Percentiles rank a stretch among this genome's conserved stretches.
These are phyloP conservation scores for Calidris pugnax DNA, from an alignment of 2,113 vertebrate genomes.

Conservation along the genomic window DNA sequence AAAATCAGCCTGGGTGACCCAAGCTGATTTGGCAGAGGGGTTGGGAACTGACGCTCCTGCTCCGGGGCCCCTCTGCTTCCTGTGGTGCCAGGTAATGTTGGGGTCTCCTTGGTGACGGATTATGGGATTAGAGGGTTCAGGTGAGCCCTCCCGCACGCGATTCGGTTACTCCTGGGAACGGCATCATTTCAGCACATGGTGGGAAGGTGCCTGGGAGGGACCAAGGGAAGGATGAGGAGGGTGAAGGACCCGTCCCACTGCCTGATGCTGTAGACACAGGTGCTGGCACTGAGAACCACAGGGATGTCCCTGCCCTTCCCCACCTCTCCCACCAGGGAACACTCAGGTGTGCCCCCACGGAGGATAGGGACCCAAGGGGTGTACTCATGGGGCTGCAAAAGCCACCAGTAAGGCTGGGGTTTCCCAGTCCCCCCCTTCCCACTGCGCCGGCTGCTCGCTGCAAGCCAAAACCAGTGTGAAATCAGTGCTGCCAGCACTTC, in stretches of 20 bases:
- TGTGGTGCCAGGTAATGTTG: not conserved
- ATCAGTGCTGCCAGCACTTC: not conserved
- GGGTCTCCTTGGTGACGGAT: slow-evolving; percentile 52
- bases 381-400: not conserved
- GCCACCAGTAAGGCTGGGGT: not conserved
- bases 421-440: not conserved
- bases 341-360: accelerated
- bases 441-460: not conserved
- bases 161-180: accelerated
- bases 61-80: not conserved
- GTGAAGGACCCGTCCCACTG: accelerated
- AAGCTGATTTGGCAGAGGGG: not conserved
- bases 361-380: not conserved
- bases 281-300: not conserved
- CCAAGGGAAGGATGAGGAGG: not conserved
- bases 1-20: not conserved
- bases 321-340: not conserved
- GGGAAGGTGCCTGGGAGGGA: not conserved
- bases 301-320: not conserved
- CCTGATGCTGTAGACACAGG: accelerated
- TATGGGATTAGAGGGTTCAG: slow-evolving; percentile 43
- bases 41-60: not conserved
- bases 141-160: not conserved
- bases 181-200: accelerated
- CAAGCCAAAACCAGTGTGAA: not conserved